These are phyloP conservation scores for Drosophila elegans DNA, from an alignment of 1,140 invertebrate genomes.

Conservation along the genomic window DNA sequence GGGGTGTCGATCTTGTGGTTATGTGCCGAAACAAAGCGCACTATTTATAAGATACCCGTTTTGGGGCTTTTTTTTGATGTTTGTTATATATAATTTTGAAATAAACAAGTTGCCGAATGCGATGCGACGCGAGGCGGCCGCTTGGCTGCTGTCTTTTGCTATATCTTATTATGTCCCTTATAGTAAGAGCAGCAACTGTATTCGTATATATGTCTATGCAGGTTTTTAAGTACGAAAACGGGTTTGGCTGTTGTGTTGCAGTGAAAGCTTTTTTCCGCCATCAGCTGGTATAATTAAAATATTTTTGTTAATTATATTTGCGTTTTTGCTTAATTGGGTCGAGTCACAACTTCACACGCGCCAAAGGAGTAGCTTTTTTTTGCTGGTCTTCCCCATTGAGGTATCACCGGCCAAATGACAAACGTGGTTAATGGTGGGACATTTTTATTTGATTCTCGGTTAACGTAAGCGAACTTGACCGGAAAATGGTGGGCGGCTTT, in stretches of 20 bases:
- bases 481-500: slow-evolving; percentile 16
- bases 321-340: slow-evolving; percentile 63
- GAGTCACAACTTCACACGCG: slow-evolving; percentile 45
- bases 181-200: slow-evolving; percentile 42
- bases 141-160: slow-evolving; percentile 45
- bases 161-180: slow-evolving; percentile 79
- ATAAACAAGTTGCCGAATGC: slow-evolving; percentile 82
- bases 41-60: slow-evolving; percentile 79
- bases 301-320: slow-evolving; percentile 56
- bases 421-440: slow-evolving; percentile 59
- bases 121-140: slow-evolving; percentile 56
- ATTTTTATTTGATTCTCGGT: slow-evolving; percentile 61
- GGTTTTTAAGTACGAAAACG: slow-evolving; percentile 58
- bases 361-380: slow-evolving; percentile 7
- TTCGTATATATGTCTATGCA: background rate
- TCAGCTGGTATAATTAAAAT: slow-evolving; percentile 62
- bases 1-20: slow-evolving; percentile 40
- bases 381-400: slow-evolving; percentile 45
- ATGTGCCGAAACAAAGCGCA: slow-evolving; percentile 77
- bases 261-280: slow-evolving; percentile 74
- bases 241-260: slow-evolving; percentile 62
- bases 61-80: slow-evolving; percentile 63
- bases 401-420: slow-evolving; percentile 59
- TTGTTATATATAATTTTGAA: slow-evolving; percentile 77
- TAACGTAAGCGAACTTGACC: slow-evolving; percentile 38